These are phyloP conservation scores for Pangasianodon hypophthalmus DNA, from an alignment of 2,113 vertebrate species.

Conservation along the genomic window DNA sequence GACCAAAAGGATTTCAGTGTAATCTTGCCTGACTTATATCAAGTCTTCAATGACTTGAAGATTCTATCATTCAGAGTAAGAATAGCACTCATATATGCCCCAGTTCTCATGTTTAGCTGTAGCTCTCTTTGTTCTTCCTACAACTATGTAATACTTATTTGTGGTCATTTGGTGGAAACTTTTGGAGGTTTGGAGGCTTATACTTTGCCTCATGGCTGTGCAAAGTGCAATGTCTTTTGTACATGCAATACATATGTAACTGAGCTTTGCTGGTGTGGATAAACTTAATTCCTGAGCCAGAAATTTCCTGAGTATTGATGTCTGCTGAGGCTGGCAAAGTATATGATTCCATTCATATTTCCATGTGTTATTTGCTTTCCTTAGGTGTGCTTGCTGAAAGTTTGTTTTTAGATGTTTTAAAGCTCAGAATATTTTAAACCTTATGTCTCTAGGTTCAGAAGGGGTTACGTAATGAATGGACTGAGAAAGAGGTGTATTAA, in stretches of 20 bases:
- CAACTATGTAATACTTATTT: neutral
- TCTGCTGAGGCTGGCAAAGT: neutral
- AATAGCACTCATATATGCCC: neutral
- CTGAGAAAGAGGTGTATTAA: slow-evolving; percentile 37
- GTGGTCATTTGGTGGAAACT: slow-evolving; percentile 3
- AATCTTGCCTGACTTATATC: neutral
- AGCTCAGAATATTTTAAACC: slow-evolving; percentile 16
- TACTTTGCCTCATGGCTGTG: neutral
- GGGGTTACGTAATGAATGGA: slow-evolving; percentile 20
- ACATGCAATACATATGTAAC: neutral
- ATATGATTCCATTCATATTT: neutral
- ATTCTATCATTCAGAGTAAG: neutral
- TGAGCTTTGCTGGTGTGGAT: neutral
- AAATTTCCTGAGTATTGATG: neutral
- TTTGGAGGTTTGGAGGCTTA: neutral
- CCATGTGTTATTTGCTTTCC: neutral
- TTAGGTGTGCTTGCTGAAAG: neutral
- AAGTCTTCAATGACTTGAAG: neutral
- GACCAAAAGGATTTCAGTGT: neutral
- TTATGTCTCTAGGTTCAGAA: neutral
- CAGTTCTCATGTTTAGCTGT: neutral
- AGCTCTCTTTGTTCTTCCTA: neutral
- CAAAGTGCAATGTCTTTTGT: neutral
- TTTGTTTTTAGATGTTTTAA: neutral
- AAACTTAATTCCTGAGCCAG: neutral